Conservation (phyloP, 1,140 invertebrate species). For the Drosophila sulfurigaster region DNA sequence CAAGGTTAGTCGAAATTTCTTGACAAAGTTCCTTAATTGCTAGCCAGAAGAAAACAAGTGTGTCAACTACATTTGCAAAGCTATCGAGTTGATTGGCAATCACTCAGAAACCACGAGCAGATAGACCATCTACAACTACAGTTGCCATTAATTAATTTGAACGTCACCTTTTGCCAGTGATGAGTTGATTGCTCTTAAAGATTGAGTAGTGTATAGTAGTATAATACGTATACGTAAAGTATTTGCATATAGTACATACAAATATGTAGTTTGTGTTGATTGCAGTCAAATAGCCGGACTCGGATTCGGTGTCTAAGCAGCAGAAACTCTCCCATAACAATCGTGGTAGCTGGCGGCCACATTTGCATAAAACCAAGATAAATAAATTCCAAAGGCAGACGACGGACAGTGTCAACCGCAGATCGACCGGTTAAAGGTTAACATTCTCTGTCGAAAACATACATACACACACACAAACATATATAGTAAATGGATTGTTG, state of each 20-base stretch:
- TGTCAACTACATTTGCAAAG: not conserved
- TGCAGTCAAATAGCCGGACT: conserved; percentile 20
- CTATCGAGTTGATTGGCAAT: conserved; percentile 7
- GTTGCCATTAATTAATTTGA: conserved; percentile 6
- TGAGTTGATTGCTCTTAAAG: conserved; percentile 6
- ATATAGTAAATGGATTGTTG: not conserved
- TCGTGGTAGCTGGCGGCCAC: conserved; percentile 42
- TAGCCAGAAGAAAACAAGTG: not conserved
- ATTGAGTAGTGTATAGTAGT: not conserved
- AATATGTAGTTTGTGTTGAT: conserved; percentile 1
- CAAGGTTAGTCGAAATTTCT: not conserved
- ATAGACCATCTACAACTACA: not conserved
- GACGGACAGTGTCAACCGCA: conserved; percentile 46
- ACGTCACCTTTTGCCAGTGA: not conserved
- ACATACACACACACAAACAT: not conserved
- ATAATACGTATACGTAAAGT: not conserved
- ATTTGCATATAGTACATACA: conserved; percentile 1
- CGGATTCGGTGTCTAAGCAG: conserved; percentile 60
- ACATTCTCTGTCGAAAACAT: conserved; percentile 36
- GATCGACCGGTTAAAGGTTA: conserved; percentile 70
- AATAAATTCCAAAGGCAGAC: conserved; percentile 51
- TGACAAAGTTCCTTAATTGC: not conserved
- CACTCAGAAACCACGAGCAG: not conserved
- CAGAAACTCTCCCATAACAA: conserved; percentile 49
- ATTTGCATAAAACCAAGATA: conserved; percentile 68